Conservation (phyloP, 2,797 vertebrate species). For the Rachycentron canadum region DNA sequence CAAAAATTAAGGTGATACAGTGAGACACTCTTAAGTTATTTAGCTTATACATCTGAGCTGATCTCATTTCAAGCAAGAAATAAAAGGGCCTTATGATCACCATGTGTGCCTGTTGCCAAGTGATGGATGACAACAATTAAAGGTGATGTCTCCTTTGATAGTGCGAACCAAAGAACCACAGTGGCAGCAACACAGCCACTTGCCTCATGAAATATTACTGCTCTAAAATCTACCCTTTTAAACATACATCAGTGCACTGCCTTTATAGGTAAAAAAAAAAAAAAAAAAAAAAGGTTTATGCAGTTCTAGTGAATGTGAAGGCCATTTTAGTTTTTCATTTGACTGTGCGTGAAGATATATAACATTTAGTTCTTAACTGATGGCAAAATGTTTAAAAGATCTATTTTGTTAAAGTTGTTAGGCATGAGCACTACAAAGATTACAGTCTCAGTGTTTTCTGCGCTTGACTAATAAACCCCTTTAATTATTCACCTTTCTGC, state of each 20-base stretch:
- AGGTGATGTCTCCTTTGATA: conserved; percentile 80
- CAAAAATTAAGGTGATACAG: conserved; percentile 40
- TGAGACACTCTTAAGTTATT: conserved; percentile 5
- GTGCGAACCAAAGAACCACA: conserved; percentile 66
- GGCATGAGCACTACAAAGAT: neutral
- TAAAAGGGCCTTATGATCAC: conserved; percentile 68
- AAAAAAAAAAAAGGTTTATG: conserved; percentile 16
- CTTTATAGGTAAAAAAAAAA: conserved; percentile 33
- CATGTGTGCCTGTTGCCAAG: conserved; percentile 61
- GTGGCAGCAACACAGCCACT: conserved; percentile 65
- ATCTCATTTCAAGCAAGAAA: conserved; percentile 46
- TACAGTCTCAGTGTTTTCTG: conserved; percentile 4
- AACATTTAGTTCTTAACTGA: conserved; percentile 3
- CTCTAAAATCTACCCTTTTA: conserved; percentile 71
- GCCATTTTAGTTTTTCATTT: conserved; percentile 17
- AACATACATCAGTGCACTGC: conserved; percentile 63
- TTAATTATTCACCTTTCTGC: conserved; percentile 58
- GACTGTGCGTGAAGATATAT: neutral
- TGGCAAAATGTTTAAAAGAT: conserved; percentile 28
- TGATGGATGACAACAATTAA: conserved; percentile 82
- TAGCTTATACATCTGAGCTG: conserved; percentile 29
- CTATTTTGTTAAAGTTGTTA: conserved; percentile 29
- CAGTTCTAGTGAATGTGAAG: conserved; percentile 23
- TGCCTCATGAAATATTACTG: conserved; percentile 77
- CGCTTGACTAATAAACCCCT: conserved; percentile 11